Evolutionary conservation across 2,113 vertebrate species (phyloP), one percentile per base, ranked within the genome.

Genomic region (Piaya cayana): DNA sequence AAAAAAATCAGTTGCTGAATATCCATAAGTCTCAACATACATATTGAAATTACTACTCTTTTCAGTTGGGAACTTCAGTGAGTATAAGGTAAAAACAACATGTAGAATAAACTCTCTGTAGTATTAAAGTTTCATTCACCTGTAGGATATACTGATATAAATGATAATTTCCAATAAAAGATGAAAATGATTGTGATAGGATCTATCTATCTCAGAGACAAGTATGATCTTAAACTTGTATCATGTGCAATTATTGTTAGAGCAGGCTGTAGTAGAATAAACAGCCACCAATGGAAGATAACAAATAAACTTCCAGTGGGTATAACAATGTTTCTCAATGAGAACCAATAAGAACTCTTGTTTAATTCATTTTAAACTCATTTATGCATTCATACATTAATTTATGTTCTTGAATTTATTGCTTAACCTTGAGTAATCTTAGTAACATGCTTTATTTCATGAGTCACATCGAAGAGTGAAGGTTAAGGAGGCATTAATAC

Each of bases 401-500:
- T n/a, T 96, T 82, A 86, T 65, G 55, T 15, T 68, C 56, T 71
- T 74, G 39, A 55, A 90, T 63, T 37, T 93, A 43, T 42, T 86
- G 59, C 52, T 86, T 63, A 89, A 90, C 74, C 75, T 97, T 95
- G 63, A 88, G 60, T 74, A 94, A 92, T 76, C 45, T 78, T 55
- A 23, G 26, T 78, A 78, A 78, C 47, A 74, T 49, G 22, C 6
- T 50, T 81, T 82, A 58, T 79, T 90, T 96, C 90, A 80, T 55
- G 68, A 87, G 5, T 78, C 92, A 45, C 76, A 76, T 56, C 62
- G 78, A 87, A 92, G 59, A 96, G 25, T 88, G 68, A 88, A 89
- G 42, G 42, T 72, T 93, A 94, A 81, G 90, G 74, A 93, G 22
- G 9, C 76, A 76, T 96, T 95, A 91, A 83, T 92, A 94, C 74